These are phyloP conservation scores for Porites divaricata DNA, from an alignment of 92 coral and sea anemone genomes.

Conservation along the genomic window DNA sequence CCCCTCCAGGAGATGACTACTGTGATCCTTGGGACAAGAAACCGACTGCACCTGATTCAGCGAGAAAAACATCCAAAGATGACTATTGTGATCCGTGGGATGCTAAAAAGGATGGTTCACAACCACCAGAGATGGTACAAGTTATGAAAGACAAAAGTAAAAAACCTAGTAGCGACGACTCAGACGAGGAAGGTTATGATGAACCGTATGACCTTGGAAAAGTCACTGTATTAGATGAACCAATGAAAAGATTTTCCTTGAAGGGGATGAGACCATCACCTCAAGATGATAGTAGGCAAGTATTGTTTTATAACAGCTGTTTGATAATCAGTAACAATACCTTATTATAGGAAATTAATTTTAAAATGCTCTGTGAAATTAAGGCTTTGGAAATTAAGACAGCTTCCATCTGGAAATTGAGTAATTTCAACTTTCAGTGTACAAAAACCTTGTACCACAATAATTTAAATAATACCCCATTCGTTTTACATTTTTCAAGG, in stretches of 20 bases:
- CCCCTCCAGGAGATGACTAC: constrained; percentile 58
- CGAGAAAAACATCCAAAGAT: constrained; percentile 58
- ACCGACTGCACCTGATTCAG: constrained; percentile 33
- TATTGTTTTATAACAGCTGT: background rate
- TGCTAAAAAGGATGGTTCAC: constrained; percentile 48
- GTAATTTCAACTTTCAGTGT: too few species aligned
- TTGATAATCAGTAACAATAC: constrained; percentile 12
- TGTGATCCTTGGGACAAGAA: constrained; percentile 84
- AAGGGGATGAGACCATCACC: constrained; percentile 82
- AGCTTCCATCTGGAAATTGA: too few species aligned
- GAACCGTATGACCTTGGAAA: constrained; percentile 93
- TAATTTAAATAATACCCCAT: too few species aligned
- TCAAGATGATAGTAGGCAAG: background rate
- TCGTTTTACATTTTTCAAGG: too few species aligned
- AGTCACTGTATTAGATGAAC: constrained; percentile 77
- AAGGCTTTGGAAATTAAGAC: too few species aligned
- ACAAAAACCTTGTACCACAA: too few species aligned
- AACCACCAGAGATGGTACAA: constrained; percentile 18
- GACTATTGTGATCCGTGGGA: constrained; percentile 96
- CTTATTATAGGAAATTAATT: too few species aligned
- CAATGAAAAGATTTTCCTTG: constrained; percentile 71
- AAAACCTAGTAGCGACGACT: constrained; percentile 38
- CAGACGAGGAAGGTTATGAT: constrained; percentile 81
- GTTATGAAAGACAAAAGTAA: constrained; percentile 8
- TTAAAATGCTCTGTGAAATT: too few species aligned